These are phyloP conservation scores for Orthonevra nobilis DNA, from an alignment of 2,888 invertebrate genomes.

Conservation along the genomic window DNA sequence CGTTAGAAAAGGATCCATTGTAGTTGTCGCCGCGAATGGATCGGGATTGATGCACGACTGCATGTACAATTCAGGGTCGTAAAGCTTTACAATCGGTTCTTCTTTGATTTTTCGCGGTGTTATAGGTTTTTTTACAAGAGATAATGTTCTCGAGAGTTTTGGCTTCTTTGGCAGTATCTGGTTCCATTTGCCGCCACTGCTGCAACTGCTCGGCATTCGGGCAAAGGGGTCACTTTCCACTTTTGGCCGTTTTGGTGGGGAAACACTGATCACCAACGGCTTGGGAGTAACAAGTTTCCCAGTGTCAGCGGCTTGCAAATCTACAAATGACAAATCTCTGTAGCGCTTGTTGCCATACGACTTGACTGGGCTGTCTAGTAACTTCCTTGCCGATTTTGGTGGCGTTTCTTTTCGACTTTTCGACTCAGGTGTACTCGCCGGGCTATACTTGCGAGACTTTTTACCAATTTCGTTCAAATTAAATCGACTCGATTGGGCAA, in stretches of 20 bases:
- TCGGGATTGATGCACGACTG: conserved; percentile 80
- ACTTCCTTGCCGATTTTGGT: conserved; percentile 29
- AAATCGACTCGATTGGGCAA: conserved; percentile 79
- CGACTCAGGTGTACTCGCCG: conserved; percentile 14
- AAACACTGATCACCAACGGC: conserved; percentile 68
- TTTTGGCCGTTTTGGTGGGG: conserved; percentile 78
- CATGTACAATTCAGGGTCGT: conserved; percentile 78
- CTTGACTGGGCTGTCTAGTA: conserved; percentile 36
- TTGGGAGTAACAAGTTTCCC: conserved; percentile 36
- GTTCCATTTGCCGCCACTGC: conserved; percentile 74
- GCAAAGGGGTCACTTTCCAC: conserved; percentile 71
- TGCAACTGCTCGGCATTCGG: conserved; percentile 52
- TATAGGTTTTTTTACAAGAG: conserved; percentile 74
- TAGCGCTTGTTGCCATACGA: conserved; percentile 50
- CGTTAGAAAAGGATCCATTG: conserved; percentile 85
- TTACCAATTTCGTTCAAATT: conserved; percentile 77
- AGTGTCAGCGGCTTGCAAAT: conserved; percentile 45
- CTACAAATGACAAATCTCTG: conserved; percentile 58
- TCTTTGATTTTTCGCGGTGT: conserved; percentile 74
- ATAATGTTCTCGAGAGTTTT: conserved; percentile 74
- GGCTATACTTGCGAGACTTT: conserved; percentile 71
- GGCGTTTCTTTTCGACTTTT: conserved; percentile 9
- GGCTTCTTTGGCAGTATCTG: conserved; percentile 74
- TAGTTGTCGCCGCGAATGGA: conserved; percentile 82
- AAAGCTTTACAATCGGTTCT: conserved; percentile 74